Conservation (phyloP, 2,113 vertebrate genomes). For the Amblyornis subalaris region DNA sequence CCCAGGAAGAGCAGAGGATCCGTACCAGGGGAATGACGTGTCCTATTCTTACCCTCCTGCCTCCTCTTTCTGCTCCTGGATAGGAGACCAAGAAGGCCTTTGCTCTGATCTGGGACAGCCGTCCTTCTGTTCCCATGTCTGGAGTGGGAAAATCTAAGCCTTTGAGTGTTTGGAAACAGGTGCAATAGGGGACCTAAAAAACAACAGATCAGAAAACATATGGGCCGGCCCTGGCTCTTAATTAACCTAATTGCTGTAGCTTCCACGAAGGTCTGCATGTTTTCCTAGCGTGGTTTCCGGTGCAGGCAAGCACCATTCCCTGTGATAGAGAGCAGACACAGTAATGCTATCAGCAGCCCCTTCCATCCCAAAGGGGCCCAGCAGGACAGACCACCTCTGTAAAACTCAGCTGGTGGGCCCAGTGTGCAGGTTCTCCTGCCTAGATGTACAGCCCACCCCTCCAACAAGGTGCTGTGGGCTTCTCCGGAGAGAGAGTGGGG, state of each 20-base stretch:
- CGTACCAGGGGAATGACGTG: not conserved
- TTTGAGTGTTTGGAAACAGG: not conserved
- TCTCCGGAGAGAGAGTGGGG: not conserved
- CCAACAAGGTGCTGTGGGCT: not conserved
- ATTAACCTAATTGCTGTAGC: slow-evolving; percentile 49
- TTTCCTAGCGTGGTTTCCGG: not conserved
- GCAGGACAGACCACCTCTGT: not conserved
- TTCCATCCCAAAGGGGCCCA: not conserved
- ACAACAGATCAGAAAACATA: slow-evolving; percentile 53
- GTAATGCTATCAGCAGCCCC: not conserved
- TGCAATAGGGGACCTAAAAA: not conserved
- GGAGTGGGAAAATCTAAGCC: not conserved
- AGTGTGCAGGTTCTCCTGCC: not conserved
- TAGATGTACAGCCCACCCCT: not conserved
- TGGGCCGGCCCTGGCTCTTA: slow-evolving; percentile 10
- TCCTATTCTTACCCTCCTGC: not conserved
- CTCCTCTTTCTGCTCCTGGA: not conserved
- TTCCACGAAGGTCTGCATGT: not conserved
- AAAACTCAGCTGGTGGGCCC: not conserved
- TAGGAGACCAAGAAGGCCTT: not conserved
- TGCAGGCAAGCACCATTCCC: not conserved
- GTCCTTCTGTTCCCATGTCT: not conserved
- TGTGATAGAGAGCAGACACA: not conserved
- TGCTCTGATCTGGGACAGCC: not conserved
- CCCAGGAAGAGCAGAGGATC: not conserved